A percentile compares a stretch with the other conserved stretches of the same genome.
Evolutionary conservation across 2,797 vertebrate genomes (phyloP).

Genomic region (Siniperca scherzeri): DNA sequence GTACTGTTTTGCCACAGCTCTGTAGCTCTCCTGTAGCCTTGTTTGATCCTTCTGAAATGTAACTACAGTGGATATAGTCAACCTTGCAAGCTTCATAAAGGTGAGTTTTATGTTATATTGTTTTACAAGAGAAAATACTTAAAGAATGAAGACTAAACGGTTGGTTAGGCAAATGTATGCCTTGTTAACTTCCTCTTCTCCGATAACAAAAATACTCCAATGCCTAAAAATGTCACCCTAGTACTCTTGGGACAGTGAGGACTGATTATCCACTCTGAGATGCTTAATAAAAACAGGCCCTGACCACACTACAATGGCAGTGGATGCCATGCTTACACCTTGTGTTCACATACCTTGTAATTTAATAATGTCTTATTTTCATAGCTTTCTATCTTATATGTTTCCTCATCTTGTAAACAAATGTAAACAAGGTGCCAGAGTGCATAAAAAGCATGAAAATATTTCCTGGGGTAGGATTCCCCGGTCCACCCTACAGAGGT

Average conservation of each 20-base stretch:
- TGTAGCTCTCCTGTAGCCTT: too few species aligned
- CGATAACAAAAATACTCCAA: neutral
- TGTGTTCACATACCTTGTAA: neutral
- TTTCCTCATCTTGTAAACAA: neutral
- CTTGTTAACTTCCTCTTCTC: neutral
- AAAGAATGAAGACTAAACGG: neutral
- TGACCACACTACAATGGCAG: neutral
- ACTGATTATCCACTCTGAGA: too few species aligned
- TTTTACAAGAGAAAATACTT: neutral
- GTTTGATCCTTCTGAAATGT: too few species aligned
- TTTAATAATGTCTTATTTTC: neutral
- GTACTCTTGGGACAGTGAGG: neutral
- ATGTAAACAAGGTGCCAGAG: too few species aligned
- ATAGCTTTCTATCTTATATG: neutral
- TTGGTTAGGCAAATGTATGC: neutral
- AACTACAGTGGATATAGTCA: too few species aligned
- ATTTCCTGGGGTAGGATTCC: too few species aligned
- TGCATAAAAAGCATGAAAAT: too few species aligned
- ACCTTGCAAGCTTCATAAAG: neutral
- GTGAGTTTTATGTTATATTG: too few species aligned
- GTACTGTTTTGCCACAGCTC: too few species aligned
- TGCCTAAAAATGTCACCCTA: neutral
- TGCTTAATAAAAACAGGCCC: constrained; percentile 6
- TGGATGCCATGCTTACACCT: neutral
- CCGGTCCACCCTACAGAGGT: too few species aligned